Evolutionary conservation across 2,888 invertebrate species (phyloP).

Genomic region (Tetrapedia diversipes): DNA sequence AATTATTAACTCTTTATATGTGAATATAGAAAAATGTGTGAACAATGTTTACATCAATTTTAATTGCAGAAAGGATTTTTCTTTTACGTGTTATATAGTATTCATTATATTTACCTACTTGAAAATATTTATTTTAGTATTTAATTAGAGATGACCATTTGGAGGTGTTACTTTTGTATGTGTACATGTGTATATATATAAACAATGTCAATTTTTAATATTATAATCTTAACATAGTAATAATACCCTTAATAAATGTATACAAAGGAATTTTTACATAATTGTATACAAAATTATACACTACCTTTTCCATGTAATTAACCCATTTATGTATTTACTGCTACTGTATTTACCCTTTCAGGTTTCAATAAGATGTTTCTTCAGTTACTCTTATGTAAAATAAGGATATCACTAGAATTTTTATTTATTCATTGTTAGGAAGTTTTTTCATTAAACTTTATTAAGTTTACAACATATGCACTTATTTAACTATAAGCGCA

Average conservation of each 20-base stretch:
- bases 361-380: constrained; percentile 32
- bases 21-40: constrained; percentile 14
- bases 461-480: constrained; percentile 33
- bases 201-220: constrained; percentile 64
- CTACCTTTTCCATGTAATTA: constrained; percentile 56
- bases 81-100: constrained; percentile 35
- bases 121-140: constrained; percentile 56
- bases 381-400: not conserved
- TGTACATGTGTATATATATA: constrained; percentile 60
- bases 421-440: constrained; percentile 33
- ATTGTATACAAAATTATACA: constrained; percentile 50
- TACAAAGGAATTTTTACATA: constrained; percentile 60
- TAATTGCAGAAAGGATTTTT: constrained; percentile 25
- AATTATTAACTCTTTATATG: constrained; percentile 14
- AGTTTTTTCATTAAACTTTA: constrained; percentile 5
- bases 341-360: constrained; percentile 36
- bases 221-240: constrained; percentile 58
- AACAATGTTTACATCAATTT: constrained; percentile 19
- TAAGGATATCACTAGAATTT: constrained; percentile 30
- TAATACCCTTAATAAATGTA: constrained; percentile 65
- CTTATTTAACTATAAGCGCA: constrained; percentile 32
- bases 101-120: constrained; percentile 36
- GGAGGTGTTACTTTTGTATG: constrained; percentile 48
- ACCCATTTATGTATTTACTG: constrained; percentile 26
- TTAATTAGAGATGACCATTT: constrained; percentile 45